Conservation (phyloP, 2,797 vertebrate genomes). For the Anomalospiza imberbis region DNA sequence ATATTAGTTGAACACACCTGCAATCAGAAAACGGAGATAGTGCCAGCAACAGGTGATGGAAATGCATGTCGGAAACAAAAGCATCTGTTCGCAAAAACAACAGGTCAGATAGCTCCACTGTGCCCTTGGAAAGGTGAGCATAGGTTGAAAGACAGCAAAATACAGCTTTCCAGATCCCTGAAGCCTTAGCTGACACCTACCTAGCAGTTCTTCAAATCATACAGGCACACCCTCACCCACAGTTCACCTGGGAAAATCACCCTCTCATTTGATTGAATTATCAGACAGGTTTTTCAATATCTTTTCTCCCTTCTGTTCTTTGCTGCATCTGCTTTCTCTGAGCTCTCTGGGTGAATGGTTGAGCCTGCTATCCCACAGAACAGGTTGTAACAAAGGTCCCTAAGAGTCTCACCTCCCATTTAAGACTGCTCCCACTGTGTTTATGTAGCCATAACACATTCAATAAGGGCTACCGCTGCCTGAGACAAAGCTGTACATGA, state of each 20-base stretch:
- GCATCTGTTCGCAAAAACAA: not conserved
- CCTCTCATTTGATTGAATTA: not conserved
- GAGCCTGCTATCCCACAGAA: not conserved
- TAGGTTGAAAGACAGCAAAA: not conserved
- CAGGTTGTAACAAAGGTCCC: not conserved
- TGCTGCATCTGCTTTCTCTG: not conserved
- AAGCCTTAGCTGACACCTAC: not conserved
- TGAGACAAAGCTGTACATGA: not conserved
- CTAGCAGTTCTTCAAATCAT: not conserved
- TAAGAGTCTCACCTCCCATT: not conserved
- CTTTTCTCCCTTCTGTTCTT: not conserved
- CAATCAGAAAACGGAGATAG: not conserved
- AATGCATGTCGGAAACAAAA: not conserved
- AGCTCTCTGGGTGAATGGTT: not conserved
- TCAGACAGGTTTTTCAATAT: not conserved
- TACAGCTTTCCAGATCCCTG: not conserved
- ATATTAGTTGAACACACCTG: not conserved
- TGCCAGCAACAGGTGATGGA: not conserved
- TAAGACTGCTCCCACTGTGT: not conserved
- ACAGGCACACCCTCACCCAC: not conserved
- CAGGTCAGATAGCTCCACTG: not conserved
- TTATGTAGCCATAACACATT: not conserved
- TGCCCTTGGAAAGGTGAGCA: not conserved
- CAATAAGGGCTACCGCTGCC: not conserved
- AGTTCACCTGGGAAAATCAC: not conserved